phyloP scores from a whole-genome alignment of 2,888 invertebrate genomes.

The Elegia similella region DNA sequence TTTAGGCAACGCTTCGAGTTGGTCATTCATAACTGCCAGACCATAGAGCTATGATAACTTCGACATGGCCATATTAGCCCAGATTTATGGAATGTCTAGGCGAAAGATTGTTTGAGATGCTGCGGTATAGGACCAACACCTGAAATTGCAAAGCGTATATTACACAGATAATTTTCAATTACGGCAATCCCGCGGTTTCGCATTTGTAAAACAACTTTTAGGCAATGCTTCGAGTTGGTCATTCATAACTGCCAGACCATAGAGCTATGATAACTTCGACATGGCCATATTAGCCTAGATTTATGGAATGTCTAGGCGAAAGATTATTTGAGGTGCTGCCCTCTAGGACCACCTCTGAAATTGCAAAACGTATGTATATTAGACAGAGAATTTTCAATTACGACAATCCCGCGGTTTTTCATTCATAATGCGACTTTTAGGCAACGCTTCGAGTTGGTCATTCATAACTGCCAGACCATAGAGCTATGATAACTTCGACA shows the following conservation, averaged over 20 bases:
- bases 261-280: constrained; percentile 24
- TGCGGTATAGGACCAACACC: constrained; percentile 65
- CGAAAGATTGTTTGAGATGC: too few relatives aligned
- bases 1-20: constrained; percentile 68
- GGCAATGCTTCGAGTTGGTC: constrained; percentile 66
- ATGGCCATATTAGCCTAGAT: not conserved
- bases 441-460: constrained; percentile 65
- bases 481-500: constrained; percentile 23
- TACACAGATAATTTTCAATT: constrained; percentile 81
- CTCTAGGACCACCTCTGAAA: constrained; percentile 72
- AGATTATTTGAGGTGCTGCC: too few relatives aligned
- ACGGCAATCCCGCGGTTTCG: constrained; percentile 80
- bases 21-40: constrained; percentile 66
- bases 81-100: too few relatives aligned
- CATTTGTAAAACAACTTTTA: constrained; percentile 79
- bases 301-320: too few relatives aligned
- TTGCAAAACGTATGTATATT: constrained; percentile 80
- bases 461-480: constrained; percentile 58
- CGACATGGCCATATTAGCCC: not conserved
- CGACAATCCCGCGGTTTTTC: constrained; percentile 79
- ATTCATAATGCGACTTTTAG: constrained; percentile 79
- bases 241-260: constrained; percentile 60
- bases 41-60: constrained; percentile 27
- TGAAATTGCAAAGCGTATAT: constrained; percentile 80
- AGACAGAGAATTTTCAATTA: constrained; percentile 81